Evolutionary conservation across 2,113 vertebrate genomes (phyloP).

Genomic region (Reinhardtius hippoglossoides): DNA sequence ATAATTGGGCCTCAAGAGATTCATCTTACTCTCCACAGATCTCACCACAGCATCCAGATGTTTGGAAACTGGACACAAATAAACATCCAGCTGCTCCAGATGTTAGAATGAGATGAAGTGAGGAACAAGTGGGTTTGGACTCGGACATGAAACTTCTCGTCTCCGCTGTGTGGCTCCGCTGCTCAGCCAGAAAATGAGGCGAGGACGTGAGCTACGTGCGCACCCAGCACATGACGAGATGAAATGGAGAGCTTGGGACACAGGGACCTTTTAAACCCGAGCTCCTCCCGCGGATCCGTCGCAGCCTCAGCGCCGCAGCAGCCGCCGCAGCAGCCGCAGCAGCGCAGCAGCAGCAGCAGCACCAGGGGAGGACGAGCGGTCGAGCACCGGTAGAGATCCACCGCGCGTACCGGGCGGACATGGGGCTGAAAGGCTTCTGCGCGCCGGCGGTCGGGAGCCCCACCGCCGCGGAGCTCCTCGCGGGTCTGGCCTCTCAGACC

Average conservation of each 20-base stretch:
- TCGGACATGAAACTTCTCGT: conserved; percentile 70
- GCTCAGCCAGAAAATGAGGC: conserved; percentile 80
- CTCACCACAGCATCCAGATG: conserved; percentile 24
- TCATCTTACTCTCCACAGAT: conserved; percentile 63
- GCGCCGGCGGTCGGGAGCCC: conserved; percentile 60
- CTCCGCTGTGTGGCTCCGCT: conserved; percentile 13
- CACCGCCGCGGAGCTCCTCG: conserved; percentile 73
- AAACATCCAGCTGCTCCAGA: background rate
- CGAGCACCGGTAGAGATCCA: conserved; percentile 34
- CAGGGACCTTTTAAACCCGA: conserved; percentile 75
- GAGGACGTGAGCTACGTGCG: conserved; percentile 84
- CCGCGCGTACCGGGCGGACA: conserved; percentile 50
- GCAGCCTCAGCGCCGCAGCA: conserved; percentile 43
- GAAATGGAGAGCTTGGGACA: conserved; percentile 84
- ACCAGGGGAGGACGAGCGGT: conserved; percentile 34
- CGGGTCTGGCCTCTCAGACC: conserved; percentile 72
- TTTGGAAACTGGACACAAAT: conserved; percentile 4
- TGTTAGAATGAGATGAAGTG: background rate
- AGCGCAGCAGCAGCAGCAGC: background rate
- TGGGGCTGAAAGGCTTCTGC: conserved; percentile 78
- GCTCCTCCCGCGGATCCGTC: conserved; percentile 52
- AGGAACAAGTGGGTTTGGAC: background rate
- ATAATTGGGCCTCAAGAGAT: conserved; percentile 25
- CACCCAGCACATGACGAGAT: conserved; percentile 76
- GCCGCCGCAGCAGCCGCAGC: background rate